Percentiles rank a stretch among this genome's conserved stretches.
These are phyloP conservation scores for Catostylus mosaicus DNA, from an alignment of 30 jellyfish, hydroid and myxozoan genomes.

Conservation along the genomic window DNA sequence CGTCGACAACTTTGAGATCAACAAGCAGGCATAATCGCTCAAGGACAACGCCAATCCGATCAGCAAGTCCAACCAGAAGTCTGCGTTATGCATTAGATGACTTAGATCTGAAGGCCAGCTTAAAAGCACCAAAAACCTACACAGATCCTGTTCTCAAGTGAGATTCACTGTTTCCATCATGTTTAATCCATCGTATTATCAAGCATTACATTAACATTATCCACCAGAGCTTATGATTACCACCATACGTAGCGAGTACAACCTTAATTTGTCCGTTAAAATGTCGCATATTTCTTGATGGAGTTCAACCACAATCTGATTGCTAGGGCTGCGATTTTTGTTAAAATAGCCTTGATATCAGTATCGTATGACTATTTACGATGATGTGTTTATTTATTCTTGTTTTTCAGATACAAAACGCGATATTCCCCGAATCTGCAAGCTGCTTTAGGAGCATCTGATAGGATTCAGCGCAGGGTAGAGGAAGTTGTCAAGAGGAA, in stretches of 20 bases:
- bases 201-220: too few relatives aligned
- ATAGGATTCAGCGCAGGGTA: constrained; percentile 86
- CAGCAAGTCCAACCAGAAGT: constrained; percentile 81
- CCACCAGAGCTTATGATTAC: too few relatives aligned
- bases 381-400: too few relatives aligned
- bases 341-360: too few relatives aligned
- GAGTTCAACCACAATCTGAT: too few relatives aligned
- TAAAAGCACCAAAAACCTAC: constrained; percentile 28
- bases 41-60: constrained; percentile 81
- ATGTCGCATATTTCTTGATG: too few relatives aligned
- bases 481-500: constrained; percentile 79
- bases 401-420: constrained; percentile 40
- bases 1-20: constrained; percentile 55
- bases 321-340: too few relatives aligned
- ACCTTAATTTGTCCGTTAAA: too few relatives aligned
- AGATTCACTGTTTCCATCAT: too few relatives aligned
- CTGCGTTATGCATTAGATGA: constrained; percentile 90
- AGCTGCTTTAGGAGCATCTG: constrained; percentile 91
- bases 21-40: constrained; percentile 76
- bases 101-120: constrained; percentile 28
- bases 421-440: constrained; percentile 83
- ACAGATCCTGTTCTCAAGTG: constrained; percentile 74
- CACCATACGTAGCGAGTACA: too few relatives aligned
- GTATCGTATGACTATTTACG: too few relatives aligned
- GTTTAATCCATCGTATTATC: too few relatives aligned